Evolutionary conservation across 1,140 invertebrate genomes (phyloP).

Genomic region (Polypedilum pembai): DNA sequence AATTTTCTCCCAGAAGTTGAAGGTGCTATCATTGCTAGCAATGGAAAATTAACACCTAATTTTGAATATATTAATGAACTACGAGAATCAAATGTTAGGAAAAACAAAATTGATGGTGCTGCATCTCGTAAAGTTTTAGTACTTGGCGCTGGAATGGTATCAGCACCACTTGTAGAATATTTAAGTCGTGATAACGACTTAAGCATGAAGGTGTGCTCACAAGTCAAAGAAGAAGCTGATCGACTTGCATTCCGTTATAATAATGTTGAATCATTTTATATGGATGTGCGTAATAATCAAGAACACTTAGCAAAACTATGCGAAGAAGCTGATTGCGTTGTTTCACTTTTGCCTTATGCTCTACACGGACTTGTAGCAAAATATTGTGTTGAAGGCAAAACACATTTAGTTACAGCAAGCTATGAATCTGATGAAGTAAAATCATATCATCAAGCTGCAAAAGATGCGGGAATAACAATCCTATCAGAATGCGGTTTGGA

Average conservation of each 20-base stretch:
- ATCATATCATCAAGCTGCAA: constrained; percentile 68
- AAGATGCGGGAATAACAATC: constrained; percentile 78
- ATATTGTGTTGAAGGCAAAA: constrained; percentile 75
- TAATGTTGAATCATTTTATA: constrained; percentile 70
- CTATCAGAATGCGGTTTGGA: constrained; percentile 94
- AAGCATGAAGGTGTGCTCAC: constrained; percentile 76
- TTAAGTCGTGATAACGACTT: constrained; percentile 73
- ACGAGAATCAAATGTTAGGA: constrained; percentile 51
- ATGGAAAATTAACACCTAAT: constrained; percentile 83
- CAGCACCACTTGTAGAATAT: constrained; percentile 89
- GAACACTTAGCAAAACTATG: constrained; percentile 67
- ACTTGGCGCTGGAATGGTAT: constrained; percentile 91
- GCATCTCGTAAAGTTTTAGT: constrained; percentile 62
- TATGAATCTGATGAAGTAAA: constrained; percentile 82
- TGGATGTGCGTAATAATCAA: constrained; percentile 68
- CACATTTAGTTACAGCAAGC: constrained; percentile 94
- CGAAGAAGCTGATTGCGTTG: constrained; percentile 65
- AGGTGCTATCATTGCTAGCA: constrained; percentile 89
- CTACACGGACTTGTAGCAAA: constrained; percentile 80
- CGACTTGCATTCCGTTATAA: constrained; percentile 64
- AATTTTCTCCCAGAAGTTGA: constrained; percentile 47
- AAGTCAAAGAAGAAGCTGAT: constrained; percentile 82
- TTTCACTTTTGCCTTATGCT: constrained; percentile 89
- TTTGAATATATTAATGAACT: constrained; percentile 94
- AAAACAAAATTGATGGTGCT: constrained; percentile 49